Base-by-base conservation (phyloP, 53 echinoderm and acorn worm species). In the Paelopatides confundens region DNA sequence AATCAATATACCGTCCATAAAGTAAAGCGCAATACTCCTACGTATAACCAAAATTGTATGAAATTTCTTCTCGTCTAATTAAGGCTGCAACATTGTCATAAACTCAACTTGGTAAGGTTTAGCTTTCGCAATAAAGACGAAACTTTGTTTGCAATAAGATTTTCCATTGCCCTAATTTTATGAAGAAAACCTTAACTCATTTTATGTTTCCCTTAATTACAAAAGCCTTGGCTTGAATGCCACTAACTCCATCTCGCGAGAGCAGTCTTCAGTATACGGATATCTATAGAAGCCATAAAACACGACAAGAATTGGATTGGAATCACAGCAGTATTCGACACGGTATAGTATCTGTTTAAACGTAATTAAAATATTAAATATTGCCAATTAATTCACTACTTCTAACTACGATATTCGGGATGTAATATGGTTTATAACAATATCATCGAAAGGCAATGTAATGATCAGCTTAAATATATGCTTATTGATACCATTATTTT, bases 131-230 rank as follows among this genome's bases (percentile, higher is more conserved):
- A 46, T 27, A 74, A 46, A 74, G 39, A 14, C n/a, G 17, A 74
- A 40, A 67, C 46, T 74, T 74, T 74, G 46, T 74, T 74, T 74
- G 74, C 29, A 46, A 24, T 74, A 74, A 74, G 74, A 71, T 2
- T 74, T 28, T 27, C 74, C 39, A 40, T 24, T 39, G 40, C 74
- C 74, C 46, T 39, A 28, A 40, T 74, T 74, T 35, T 11, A 46
- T 27, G 74, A n/a, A 37, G 46, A 46, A 46, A 74, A 4, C 27
- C 4, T 36, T n/a, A 74, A 74, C 39, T 74, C 46, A 39, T 74
- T 74, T 46, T 40, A 74, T 74, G 74, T 74, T 74, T 74, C 74
- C n/a, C 39, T 46, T 74, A 74, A 74, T 74, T 74, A 74, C 70
- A 39, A 40, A 39, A 58, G 21, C 58, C 58, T 58, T 58, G 58